Base-by-base conservation (phyloP, 2,797 vertebrate genomes). In the Cetoscarus ocellatus region DNA sequence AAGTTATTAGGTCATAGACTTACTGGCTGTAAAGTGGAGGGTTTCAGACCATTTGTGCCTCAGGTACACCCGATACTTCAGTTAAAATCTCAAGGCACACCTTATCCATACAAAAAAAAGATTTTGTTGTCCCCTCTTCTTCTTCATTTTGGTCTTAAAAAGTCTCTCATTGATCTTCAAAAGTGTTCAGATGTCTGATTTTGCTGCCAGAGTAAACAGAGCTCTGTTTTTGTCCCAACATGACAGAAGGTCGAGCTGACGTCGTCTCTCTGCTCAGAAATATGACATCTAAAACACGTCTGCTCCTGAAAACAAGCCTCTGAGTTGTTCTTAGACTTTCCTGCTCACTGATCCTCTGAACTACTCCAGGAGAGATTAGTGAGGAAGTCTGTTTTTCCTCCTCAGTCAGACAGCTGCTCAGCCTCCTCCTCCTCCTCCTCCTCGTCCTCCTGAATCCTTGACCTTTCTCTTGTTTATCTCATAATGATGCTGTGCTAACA, bases 231-330 rank as follows among this genome's bases (percentile, higher is more conserved):
- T 43, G 18, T 9, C 5, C 50, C 54, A 35, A 70, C n/a, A 44
- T 14, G 67, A 54, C 14, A n/a, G 60, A 73, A 51, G 74, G 63
- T 54, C 36, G 14, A 8, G 65, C 60, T 50, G 68, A 73, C 44
- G 18, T 76, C 67, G 70, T 17, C 45, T 38, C 59, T 3, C 44
- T 52, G 17, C 14, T 68, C 44, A 40, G 12, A 58, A n/a, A 9
- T 50, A 38, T 51, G 11, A 36, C 19, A 43, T 39, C 54, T 11
- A 11, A 63, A 38, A 43, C 34, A 6, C 58, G 43, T 52, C 18
- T 52, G 42, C 55, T 35, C 36, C n/a, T n/a, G n/a, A 67, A 53
- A 44, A 34, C 7, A 43, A 19, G 4, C 52, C n/a, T 59, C 55
- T n/a, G 59, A 27, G 27, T 2, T 4, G 38, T 5, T 39, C 7